Evolutionary conservation across 2,888 invertebrate genomes (phyloP), one percentile per base, ranked within the genome.

Genomic region (Eubasilissa splendida): DNA sequence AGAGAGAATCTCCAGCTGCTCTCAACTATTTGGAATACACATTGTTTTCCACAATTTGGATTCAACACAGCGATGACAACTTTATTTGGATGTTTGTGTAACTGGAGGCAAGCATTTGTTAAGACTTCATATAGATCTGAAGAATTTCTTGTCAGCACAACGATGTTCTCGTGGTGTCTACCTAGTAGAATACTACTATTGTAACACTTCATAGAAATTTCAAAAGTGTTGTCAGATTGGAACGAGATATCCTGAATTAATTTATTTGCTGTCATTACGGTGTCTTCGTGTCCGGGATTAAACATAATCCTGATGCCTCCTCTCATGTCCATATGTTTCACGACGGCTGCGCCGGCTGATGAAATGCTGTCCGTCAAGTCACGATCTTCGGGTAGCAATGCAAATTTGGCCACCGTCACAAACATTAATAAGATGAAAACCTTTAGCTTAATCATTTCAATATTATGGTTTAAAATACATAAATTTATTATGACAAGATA

Each of bases 21-120:
- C 22, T 63, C 63, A 33, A 33, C 63, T 33, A 63, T 7, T 63
- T 63, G 31, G 11, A 33, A 33, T 10, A 63, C 63, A n/a, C 63
- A 63, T 63, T 63, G 22, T 12, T 63, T 4, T 10, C 63, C 63
- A 63, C 63, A 63, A 9, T 63, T 63, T 63, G 11, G 9, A 63
- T 63, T 63, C 12, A 63, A 33, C 12, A 63, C 33, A 0, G 31
- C 63, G 10, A 63, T 63, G 31, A 63, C 12, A 1, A 63, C 63
- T 12, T 33, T 63, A 10, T 63, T 4, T 2, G 63, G 63, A 33
- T 63, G 63, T 12, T 33, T 63, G 12, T 33, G 63, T 5, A 12
- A 63, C 33, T 63, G 63, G 11, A 63, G 11, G 10, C 63, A 63
- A 63, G 63, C 33, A 0, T 63, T 63, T 33, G 12, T 63, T 11